Evolutionary conservation across 1,140 invertebrate species (phyloP).

Genomic region (Xylocopa sonorina): DNA sequence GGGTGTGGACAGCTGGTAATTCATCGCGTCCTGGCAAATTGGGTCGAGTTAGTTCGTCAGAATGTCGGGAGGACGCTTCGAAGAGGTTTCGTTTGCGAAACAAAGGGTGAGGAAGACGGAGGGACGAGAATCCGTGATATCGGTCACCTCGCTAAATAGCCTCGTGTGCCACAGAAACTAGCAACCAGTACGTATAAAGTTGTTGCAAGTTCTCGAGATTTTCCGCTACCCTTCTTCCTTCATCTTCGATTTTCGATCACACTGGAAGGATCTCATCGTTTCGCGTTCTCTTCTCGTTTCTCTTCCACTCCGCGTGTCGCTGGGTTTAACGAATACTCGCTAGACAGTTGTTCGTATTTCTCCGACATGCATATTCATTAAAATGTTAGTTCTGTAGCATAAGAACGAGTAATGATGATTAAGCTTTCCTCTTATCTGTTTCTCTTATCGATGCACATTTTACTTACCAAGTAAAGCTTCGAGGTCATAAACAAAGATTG

Average conservation of each 20-base stretch:
- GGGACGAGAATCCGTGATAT: not conserved
- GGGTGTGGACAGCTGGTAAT: slow-evolving; percentile 9
- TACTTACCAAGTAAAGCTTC: no score
- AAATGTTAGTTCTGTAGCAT: no score
- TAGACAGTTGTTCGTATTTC: no score
- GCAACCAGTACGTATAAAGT: slow-evolving; percentile 43
- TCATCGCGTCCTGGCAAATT: slow-evolving; percentile 32
- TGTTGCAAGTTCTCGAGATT: slow-evolving; percentile 21
- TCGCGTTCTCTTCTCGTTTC: not conserved
- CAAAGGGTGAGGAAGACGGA: not conserved
- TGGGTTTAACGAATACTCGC: no score
- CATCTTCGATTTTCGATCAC: slow-evolving; percentile 34
- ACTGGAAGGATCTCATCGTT: not conserved
- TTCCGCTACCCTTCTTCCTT: slow-evolving; percentile 12
- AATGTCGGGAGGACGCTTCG: slow-evolving; percentile 16
- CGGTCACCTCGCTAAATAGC: slow-evolving; percentile 12
- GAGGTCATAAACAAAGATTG: no score
- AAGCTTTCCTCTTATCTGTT: no score
- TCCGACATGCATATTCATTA: no score
- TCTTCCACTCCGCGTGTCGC: not conserved
- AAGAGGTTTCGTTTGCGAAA: not conserved
- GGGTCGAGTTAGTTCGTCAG: slow-evolving; percentile 18
- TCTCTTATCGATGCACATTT: no score
- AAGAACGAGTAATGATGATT: no score
- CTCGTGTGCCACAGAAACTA: not conserved